Base-by-base conservation (phyloP, 2,797 vertebrate genomes). In the Zenarchopterus dispar region DNA sequence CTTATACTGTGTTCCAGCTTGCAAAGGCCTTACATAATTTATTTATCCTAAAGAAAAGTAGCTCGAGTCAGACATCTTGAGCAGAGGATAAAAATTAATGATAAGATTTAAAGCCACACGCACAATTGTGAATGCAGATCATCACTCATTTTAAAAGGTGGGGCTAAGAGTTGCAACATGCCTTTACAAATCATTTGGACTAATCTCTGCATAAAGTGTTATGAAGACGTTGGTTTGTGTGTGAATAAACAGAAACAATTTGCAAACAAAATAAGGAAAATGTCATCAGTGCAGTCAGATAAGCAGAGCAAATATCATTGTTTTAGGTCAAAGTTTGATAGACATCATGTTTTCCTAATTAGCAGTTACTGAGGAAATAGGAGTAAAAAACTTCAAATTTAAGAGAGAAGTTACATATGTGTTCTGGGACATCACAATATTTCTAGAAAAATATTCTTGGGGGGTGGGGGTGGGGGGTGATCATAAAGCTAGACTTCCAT, bases 21-120 rank as follows among this genome's bases (percentile, higher is more conserved):
- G 54, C 47, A 36, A 36, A 16, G 39, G 42, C 67, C 46, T n/a
- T 50, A 67, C 71, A 77, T 79, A 84, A 89, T 91, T 78, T 76
- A 86, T 90, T 87, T 77, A 63, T 77, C 56, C 81, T 86, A 84
- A 89, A 77, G 74, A 77, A 73, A 56, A 26, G 55, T 31, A 60
- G 71, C 66, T 67, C 75, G 58, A 46, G 71, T 66, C 63, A 72
- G 77, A 83, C 60, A 62, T 82, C 71, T 85, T 81, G 75, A 82
- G 62, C 60, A 66, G 60, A 73, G 78, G 56, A 80, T 80, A 55
- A 54, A 64, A 77, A 90, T 85, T 86, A 84, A 84, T 83, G 82
- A 84, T 81, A 70, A 67, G 78, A 81, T 85, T 73, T 85, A 76
- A 69, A 82, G 70, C 45, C 64, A 62, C 33, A 41, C 1, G 9